Conservation (phyloP, 23 tunicate species). For the Styela plicata region DNA sequence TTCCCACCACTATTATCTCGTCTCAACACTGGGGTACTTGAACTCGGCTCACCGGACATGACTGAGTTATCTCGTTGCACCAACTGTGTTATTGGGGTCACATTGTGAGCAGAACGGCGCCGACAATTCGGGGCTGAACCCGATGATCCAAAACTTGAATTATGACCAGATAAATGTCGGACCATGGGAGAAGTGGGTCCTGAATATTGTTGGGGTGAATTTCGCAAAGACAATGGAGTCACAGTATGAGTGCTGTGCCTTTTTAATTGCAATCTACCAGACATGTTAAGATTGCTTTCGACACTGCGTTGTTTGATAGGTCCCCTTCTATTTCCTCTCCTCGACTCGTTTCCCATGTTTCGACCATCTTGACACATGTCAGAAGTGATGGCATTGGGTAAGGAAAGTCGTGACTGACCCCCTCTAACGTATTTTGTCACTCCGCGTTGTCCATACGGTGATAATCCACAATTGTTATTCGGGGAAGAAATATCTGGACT, state of each 20-base stretch:
- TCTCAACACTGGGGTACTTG: constrained; percentile 26
- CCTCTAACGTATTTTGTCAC: not conserved
- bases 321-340: not conserved
- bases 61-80: not conserved
- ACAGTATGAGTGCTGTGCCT: not conserved
- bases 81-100: constrained; percentile 15
- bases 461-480: not conserved
- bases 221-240: not conserved
- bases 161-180: not conserved
- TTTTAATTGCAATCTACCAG: not conserved
- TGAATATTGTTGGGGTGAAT: constrained; percentile 11
- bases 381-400: not conserved
- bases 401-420: constrained; percentile 15
- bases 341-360: not conserved
- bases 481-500: not conserved
- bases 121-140: constrained; percentile 1
- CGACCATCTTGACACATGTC: not conserved
- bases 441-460: not conserved
- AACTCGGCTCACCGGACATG: not conserved
- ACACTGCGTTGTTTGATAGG: constrained; percentile 22
- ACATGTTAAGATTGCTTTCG: constrained; percentile 6
- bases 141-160: not conserved
- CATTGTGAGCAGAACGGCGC: constrained; percentile 5
- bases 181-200: constrained; percentile 15
- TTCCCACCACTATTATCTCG: not conserved